These are phyloP conservation scores for Eustalomyia histrio DNA, from an alignment of 2,888 invertebrate genomes.

Conservation along the genomic window DNA sequence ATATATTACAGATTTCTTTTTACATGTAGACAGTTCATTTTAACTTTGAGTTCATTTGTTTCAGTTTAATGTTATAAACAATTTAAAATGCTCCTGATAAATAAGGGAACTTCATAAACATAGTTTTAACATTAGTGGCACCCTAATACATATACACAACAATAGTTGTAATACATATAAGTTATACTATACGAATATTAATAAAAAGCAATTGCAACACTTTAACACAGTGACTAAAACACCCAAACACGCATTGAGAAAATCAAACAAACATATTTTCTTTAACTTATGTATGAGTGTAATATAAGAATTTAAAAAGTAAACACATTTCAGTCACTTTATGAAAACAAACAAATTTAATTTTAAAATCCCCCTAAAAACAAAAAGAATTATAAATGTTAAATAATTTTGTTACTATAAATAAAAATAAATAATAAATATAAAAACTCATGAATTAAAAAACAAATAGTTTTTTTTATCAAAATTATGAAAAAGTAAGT, in stretches of 20 bases:
- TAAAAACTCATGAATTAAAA: constrained; percentile 26
- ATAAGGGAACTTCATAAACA: no score
- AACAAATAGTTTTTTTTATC: background rate
- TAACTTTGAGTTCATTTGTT: no score
- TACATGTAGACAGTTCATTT: no score
- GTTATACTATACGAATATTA: constrained; percentile 11
- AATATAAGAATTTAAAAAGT: background rate
- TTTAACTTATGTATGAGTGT: background rate
- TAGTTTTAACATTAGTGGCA: background rate
- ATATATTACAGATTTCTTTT: no score
- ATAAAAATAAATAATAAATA: constrained; percentile 32
- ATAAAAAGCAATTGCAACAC: constrained; percentile 5
- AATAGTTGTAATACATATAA: background rate
- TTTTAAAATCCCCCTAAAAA: constrained; percentile 18
- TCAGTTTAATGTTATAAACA: no score
- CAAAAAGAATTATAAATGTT: constrained; percentile 37
- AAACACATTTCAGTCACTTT: background rate
- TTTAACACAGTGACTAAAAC: background rate
- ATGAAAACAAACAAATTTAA: constrained; percentile 19
- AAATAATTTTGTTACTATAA: constrained; percentile 50
- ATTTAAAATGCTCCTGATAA: no score
- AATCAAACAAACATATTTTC: background rate
- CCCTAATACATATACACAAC: background rate
- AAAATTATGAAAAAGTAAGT: background rate
- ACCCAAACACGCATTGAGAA: background rate